Base-by-base conservation (phyloP, 2,797 vertebrate genomes). In the Sebastolobus alascanus region DNA sequence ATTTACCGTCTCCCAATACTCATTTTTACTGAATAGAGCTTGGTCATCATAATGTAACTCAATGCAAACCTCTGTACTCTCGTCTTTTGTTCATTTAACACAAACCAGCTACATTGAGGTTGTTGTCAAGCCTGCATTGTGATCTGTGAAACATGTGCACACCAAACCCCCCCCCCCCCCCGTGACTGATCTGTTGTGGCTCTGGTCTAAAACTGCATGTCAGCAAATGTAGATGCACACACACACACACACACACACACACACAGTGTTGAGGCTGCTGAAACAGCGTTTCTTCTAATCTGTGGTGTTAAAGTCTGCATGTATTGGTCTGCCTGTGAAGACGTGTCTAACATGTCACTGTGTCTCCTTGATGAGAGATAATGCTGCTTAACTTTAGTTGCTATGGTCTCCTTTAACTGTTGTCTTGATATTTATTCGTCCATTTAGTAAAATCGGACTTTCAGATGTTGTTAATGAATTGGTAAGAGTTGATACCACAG, bases 101-200 rank as follows among this genome's bases (percentile, higher is more conserved):
- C 58, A 64, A 6, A 59, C 16, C 38, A 46, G 29, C 70, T 63
- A 59, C 78, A 79, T 68, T 73, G 58, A 86, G 66, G 59, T 85
- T 71, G 65, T 38, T 80, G 75, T 90, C 59, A 86, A 66, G 43
- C 70, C 25, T 22, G 56, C 84, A 84, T 79, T 79, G 84, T 84
- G 75, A 85, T 81, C 68, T 59, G 61, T 85, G 27, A 85, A 71
- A 84, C 73, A 54, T 73, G 76, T 73, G 68, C 70, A 76, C 61
- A 69, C 18, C 4, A 37, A 75, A 43, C n/a, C n/a, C n/a, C n/a
- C n/a, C n/a, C n/a, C n/a, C n/a, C 77, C 63, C 58, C 33, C 64
- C 4, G 10, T 60, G 35, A 73, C 71, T 68, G 68, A 82, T 80
- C n/a, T 55, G 52, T 35, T 72, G 69, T 61, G 46, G 64, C 76